Base-by-base conservation (phyloP, 1,140 invertebrate genomes). In the Cotesia chilonis region DNA sequence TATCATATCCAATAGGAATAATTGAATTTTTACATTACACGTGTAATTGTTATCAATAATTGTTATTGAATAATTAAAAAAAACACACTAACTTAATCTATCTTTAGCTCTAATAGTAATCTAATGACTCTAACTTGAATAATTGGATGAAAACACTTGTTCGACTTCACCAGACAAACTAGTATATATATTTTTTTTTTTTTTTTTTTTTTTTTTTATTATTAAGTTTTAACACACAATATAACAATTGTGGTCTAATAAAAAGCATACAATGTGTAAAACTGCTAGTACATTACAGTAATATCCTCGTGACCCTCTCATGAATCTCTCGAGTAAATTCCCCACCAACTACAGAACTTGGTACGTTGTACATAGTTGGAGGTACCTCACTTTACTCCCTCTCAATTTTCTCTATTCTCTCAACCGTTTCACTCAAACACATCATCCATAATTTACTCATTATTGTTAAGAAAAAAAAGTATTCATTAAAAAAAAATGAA, bases 311-410 rank as follows among this genome's bases (percentile, higher is more conserved):
- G 47, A 66, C 41, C 37, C 41, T 47, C 38, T 68, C 66, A 35
- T 68, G 66, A 54, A 12, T 28, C 41, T 41, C 20, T 4, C 17
- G 12, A 6, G n/a, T 5, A 36, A 35, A 36, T 68, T 54, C 66
- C 66, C 66, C 66, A 68, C 66, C 66, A 68, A 10, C 54, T 60
- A 35, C 28, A 28, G 10, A 10, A 12, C 57, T 60, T 20, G 10
- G 41, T 47, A 47, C 41, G 41, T 47, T 6, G 41, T 47, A 47
- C 41, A 47, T 47, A 47, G 41, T 47, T 61, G 36, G 6, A 14
- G 14, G 6, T 64, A 38, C 20, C 52, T 57, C 52, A 55, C 35
- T 17, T 68, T 35, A 35, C 36, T 68, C 52, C 36, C 35, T 12
- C 66, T 52, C 66, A 4, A 52, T 66, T 51, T 47, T 41, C 12